Conservation (phyloP, 2,113 vertebrate species). For the Pseudorhombus dupliciocellatus region DNA sequence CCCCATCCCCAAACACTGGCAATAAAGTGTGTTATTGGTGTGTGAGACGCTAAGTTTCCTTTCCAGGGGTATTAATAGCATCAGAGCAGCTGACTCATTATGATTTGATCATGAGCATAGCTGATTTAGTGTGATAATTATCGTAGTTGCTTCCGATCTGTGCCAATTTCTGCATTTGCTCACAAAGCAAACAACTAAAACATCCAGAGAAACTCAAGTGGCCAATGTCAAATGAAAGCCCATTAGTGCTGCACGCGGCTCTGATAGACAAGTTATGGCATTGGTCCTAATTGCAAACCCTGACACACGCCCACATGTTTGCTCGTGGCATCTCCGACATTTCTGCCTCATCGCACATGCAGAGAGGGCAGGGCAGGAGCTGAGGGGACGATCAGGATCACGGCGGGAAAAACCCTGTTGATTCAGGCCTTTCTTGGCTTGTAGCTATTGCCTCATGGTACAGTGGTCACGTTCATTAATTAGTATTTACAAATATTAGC, state of each 20-base stretch:
- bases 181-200: conserved; percentile 4
- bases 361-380: conserved; percentile 38
- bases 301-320: conserved; percentile 61
- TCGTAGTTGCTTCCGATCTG: conserved; percentile 38
- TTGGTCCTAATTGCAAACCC: conserved; percentile 70
- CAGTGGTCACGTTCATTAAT: conserved; percentile 65
- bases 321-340: conserved; percentile 51
- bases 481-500: conserved; percentile 76
- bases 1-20: background rate
- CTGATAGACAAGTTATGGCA: conserved; percentile 67
- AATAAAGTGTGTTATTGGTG: background rate
- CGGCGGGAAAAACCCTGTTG: conserved; percentile 48
- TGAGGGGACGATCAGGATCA: conserved; percentile 48
- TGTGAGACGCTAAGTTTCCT: background rate
- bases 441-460: conserved; percentile 55
- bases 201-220: conserved; percentile 1
- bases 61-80: conserved; percentile 5
- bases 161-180: conserved; percentile 41
- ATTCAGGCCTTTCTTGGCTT: conserved; percentile 48
- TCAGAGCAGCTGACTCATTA: conserved; percentile 22
- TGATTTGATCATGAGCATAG: conserved; percentile 16
- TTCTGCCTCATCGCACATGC: conserved; percentile 60
- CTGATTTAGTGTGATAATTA: conserved; percentile 36
- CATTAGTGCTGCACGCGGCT: conserved; percentile 51
- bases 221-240: conserved; percentile 30